Conservation (phyloP, 1,140 invertebrate species). For the Papilio helenus region DNA sequence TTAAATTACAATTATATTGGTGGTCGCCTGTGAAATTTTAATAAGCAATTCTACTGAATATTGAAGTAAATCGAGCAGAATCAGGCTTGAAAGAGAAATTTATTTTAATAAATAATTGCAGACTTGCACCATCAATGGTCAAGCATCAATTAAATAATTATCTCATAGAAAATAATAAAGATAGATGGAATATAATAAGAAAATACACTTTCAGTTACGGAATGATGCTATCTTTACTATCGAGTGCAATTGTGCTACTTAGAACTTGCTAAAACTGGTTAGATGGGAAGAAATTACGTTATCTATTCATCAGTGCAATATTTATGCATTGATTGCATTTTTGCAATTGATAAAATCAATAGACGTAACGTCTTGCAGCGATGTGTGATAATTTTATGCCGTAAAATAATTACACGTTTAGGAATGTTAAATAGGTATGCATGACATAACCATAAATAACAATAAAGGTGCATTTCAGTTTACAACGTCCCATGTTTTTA, state of each 20-base stretch:
- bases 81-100: neutral
- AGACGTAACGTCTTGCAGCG: neutral
- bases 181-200: no score
- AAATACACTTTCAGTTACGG: neutral
- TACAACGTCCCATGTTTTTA: neutral
- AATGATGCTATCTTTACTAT: neutral
- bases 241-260: neutral
- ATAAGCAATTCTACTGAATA: neutral
- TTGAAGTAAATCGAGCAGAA: neutral
- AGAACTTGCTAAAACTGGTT: neutral
- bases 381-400: neutral
- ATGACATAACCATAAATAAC: no score
- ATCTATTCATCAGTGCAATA: neutral
- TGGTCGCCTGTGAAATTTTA: neutral
- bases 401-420: neutral
- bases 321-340: neutral
- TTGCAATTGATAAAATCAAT: neutral
- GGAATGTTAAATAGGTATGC: neutral
- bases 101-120: neutral
- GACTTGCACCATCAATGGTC: neutral
- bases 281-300: slow-evolving; percentile 11
- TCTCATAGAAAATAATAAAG: neutral
- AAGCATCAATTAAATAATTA: neutral
- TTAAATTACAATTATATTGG: neutral
- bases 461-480: neutral